These are phyloP conservation scores for Leptinotarsa tumamoca DNA, from an alignment of 2,888 invertebrate species.

Conservation along the genomic window DNA sequence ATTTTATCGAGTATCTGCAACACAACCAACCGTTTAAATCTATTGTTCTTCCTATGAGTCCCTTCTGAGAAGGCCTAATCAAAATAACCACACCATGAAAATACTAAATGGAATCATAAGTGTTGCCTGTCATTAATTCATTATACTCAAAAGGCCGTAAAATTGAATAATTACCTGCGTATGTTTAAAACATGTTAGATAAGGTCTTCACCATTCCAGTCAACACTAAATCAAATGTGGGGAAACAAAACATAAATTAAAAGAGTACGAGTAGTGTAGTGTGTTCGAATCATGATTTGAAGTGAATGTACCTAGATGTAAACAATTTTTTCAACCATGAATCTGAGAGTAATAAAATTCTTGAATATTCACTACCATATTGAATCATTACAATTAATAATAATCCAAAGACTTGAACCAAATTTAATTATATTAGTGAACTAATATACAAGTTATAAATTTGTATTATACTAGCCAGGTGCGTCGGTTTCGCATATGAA, in stretches of 20 bases:
- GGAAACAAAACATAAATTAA: neutral
- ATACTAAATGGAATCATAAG: slow-evolving; percentile 18
- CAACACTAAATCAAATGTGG: slow-evolving; percentile 19
- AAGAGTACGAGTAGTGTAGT: neutral
- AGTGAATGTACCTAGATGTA: too few species aligned
- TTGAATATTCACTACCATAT: too few species aligned
- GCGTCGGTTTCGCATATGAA: too few species aligned
- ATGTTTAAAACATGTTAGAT: slow-evolving; percentile 27
- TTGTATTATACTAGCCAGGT: too few species aligned
- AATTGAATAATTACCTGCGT: slow-evolving; percentile 35
- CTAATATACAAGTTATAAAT: too few species aligned
- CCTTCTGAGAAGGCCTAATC: slow-evolving; percentile 13
- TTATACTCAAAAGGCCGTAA: slow-evolving; percentile 34
- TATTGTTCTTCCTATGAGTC: neutral
- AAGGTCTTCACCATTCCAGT: slow-evolving; percentile 30
- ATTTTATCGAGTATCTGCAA: neutral
- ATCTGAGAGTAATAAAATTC: too few species aligned
- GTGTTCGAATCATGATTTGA: too few species aligned
- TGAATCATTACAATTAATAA: too few species aligned
- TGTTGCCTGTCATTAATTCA: slow-evolving; percentile 27
- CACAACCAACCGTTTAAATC: slow-evolving; percentile 1
- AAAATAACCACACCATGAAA: slow-evolving; percentile 26
- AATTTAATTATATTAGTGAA: too few species aligned
- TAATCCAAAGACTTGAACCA: too few species aligned
- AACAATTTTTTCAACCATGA: too few species aligned